Evolutionary conservation across 2,113 vertebrate species (phyloP), one percentile per base, ranked within the genome.

Genomic region (Trinectes maculatus): DNA sequence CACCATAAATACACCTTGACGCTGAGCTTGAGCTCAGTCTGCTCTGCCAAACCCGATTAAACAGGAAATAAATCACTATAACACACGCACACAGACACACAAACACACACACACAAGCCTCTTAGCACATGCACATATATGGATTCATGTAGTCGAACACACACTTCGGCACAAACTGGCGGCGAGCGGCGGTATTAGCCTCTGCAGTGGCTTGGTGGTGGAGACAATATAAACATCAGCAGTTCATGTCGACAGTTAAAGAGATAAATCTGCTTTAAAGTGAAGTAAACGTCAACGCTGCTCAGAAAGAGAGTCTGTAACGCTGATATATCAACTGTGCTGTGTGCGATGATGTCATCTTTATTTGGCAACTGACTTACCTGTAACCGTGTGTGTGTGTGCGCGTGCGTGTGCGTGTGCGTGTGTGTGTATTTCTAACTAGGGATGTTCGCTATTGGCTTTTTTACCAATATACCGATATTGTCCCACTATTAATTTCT

Each of bases 31-130:
- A 80, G 79, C 87, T 80, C 71, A 55, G 78, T 76, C 63, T 22
- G 61, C 68, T 70, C 84, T 82, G 86, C 86, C 86, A 85, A 84
- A 81, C 85, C 63, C 8, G 83, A 88, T 90, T 87, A 88, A 84
- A 84, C 57, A 64, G 68, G 66, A 85, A 87, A 90, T 87, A 87
- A 85, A 90, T 87, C 85, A 85, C 73, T 58, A 2, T 16, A 71
- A 57, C 53, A 39, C 64, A 48, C 79, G 48, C 42, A 24, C 47
- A 16, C 25, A 68, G 40, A 57, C 56, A 33, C 58, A 19, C 56
- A 26, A 47, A 68, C 46, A 57, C 56, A 33, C 58, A 19, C 56
- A 26, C 53, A 46, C 21, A 24, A 12, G 53, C 11, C 19, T 5
- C 44, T 63, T 16, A 43, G 18, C 53, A 59, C 53, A 39, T 26